Evolutionary conservation across 2,888 invertebrate species (phyloP), one percentile per base, ranked within the genome.

Genomic region (Philaethria dido): DNA sequence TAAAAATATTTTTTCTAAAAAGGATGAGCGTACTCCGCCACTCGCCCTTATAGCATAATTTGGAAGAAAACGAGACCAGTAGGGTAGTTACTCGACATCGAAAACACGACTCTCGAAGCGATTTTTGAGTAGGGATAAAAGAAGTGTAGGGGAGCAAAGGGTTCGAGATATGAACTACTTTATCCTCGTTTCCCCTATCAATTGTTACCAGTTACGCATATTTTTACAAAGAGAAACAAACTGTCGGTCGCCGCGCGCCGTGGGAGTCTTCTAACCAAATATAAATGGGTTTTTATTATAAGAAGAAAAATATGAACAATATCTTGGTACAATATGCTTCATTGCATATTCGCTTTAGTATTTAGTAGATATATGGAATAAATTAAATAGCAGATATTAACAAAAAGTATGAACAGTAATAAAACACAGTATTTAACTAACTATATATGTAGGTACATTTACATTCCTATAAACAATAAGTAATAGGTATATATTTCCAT

Each of bases 201-300:
- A 88, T 88, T 88, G 89, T 89, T 87, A 86, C 87, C 84, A 86
- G 87, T 88, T 88, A 88, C 86, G 87, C 88, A 87, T 87, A 89
- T 86, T 88, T 89, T 88, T 86, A 82, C 76, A 80, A 80, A 75
- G 80, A 78, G 79, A 81, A 80, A 82, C 80, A 80, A 80, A 79
- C 79, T 78, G 73, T 72, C 74, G 73, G 64, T 47, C 52, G 66
- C 57, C 61, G n/a, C 42, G 39, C 52, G 66, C 57, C 61, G n/a
- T 57, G 39, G 39, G 57, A 47, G 72, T 57, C 22, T 57, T 57
- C 36, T 57, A 20, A 42, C 39, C 22, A 57, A 57, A 42, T 57
- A 22, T 22, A 42, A 39, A 42, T 57, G 22, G 22, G n/a, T 3
- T 18, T 55, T 55, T 20, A 14, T 18, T 18, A 39, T 8, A 18